Conservation (phyloP, 2,797 vertebrate species). For the Helicolenus hilgendorfi region DNA sequence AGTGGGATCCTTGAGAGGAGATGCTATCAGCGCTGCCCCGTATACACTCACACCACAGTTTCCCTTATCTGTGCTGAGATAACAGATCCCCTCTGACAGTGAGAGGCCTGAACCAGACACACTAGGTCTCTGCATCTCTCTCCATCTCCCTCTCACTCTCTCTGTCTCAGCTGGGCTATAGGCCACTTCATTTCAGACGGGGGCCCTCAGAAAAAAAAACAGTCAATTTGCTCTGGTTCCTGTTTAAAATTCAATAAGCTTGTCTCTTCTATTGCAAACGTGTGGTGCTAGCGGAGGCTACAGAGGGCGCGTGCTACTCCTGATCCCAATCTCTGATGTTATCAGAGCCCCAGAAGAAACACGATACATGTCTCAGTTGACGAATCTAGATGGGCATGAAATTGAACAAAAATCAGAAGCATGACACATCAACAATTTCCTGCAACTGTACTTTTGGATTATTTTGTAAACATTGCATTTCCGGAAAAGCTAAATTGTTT, state of each 20-base stretch:
- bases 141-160: conserved; percentile 16
- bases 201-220: conserved; percentile 42
- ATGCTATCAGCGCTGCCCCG: conserved; percentile 88
- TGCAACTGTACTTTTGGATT: conserved; percentile 45
- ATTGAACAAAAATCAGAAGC: conserved; percentile 78
- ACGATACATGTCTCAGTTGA: conserved; percentile 77
- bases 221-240: conserved; percentile 82
- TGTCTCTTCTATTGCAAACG: conserved; percentile 73
- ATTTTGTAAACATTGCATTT: conserved; percentile 61
- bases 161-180: conserved; percentile 47
- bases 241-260: conserved; percentile 87
- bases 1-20: conserved; percentile 90
- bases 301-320: conserved; percentile 67
- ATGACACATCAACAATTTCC: conserved; percentile 65
- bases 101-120: conserved; percentile 73
- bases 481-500: background rate
- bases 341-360: conserved; percentile 77
- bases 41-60: conserved; percentile 90
- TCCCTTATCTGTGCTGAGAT: conserved; percentile 88
- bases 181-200: conserved; percentile 70
- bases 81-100: conserved; percentile 83
- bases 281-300: conserved; percentile 62
- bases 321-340: conserved; percentile 84
- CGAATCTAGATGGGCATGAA: conserved; percentile 79
- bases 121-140: conserved; percentile 64